phyloP scores from a whole-genome alignment of 2,888 invertebrate genomes.

The Atherix ibis region DNA sequence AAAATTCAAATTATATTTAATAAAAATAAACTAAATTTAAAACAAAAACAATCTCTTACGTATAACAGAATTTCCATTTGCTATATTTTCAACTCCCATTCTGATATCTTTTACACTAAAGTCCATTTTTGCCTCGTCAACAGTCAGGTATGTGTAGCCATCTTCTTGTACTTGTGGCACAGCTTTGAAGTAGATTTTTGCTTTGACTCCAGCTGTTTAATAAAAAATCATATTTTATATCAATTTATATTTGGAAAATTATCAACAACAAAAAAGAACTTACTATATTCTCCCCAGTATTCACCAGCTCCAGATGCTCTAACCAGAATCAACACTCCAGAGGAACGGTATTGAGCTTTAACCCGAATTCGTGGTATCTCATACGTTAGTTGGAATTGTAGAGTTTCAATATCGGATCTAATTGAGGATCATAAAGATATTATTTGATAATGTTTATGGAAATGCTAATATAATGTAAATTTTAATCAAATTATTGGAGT shows the following conservation, averaged over 20 bases:
- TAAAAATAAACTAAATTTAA: constrained; percentile 4
- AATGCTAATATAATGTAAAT: no score
- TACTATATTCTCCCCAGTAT: constrained; percentile 82
- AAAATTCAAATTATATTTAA: constrained; percentile 1
- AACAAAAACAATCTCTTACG: constrained; percentile 39
- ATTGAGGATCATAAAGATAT: constrained; percentile 17
- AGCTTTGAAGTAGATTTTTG: constrained; percentile 69
- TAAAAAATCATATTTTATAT: constrained; percentile 10
- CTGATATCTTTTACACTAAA: constrained; percentile 67
- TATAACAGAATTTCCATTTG: constrained; percentile 62
- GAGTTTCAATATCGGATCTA: constrained; percentile 60
- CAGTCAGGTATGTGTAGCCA: constrained; percentile 49
- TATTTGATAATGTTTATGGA: no score
- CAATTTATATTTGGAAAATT: background rate
- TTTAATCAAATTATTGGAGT: no score
- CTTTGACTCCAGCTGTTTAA: constrained; percentile 71
- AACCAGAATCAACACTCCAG: constrained; percentile 61
- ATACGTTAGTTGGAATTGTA: constrained; percentile 67
- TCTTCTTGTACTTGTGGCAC: constrained; percentile 41
- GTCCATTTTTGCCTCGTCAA: constrained; percentile 70
- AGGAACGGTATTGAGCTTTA: constrained; percentile 63
- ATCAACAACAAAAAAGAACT: constrained; percentile 2
- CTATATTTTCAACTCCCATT: constrained; percentile 75
- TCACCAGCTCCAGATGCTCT: constrained; percentile 74
- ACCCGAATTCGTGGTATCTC: constrained; percentile 67